These are phyloP conservation scores for Spea multiplicata DNA, from an alignment of 2,113 vertebrate species.

Conservation along the genomic window DNA sequence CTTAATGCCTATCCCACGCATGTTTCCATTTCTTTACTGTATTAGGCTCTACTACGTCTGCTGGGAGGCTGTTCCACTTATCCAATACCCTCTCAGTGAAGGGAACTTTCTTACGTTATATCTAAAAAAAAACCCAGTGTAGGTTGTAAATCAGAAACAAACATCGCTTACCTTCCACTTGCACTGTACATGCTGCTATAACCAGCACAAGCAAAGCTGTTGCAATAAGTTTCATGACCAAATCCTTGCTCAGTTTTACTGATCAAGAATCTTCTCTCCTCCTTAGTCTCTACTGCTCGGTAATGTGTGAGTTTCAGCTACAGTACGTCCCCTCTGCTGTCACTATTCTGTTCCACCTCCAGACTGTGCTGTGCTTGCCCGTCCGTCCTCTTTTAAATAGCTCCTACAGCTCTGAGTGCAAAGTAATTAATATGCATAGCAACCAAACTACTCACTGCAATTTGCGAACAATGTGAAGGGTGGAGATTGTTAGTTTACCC, in stretches of 20 bases:
- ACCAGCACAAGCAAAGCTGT: constrained; percentile 79
- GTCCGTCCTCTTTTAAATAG: constrained; percentile 78
- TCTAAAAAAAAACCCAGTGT: no score
- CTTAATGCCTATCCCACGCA: no score
- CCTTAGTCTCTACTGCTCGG: constrained; percentile 16
- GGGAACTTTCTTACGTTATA: no score
- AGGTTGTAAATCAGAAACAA: no score
- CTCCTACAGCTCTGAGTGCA: constrained; percentile 65
- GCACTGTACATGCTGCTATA: constrained; percentile 76
- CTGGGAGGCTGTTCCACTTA: no score
- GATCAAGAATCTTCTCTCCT: neutral
- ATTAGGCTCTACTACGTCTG: no score
- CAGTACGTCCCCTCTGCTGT: constrained; percentile 19
- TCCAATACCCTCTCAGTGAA: no score
- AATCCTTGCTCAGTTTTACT: constrained; percentile 35
- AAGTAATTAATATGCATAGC: constrained; percentile 95
- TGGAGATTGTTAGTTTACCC: constrained; percentile 38
- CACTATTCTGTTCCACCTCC: constrained; percentile 42
- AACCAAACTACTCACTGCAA: constrained; percentile 78
- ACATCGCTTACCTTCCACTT: constrained; percentile 79
- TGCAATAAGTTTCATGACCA: constrained; percentile 84
- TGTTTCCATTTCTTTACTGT: no score
- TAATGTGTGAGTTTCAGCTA: neutral
- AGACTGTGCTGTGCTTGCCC: constrained; percentile 48
- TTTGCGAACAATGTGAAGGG: constrained; percentile 59